Evolutionary conservation across 2,888 invertebrate genomes (phyloP), one percentile per base, ranked within the genome.

Genomic region (Pharmacophagus antenor): DNA sequence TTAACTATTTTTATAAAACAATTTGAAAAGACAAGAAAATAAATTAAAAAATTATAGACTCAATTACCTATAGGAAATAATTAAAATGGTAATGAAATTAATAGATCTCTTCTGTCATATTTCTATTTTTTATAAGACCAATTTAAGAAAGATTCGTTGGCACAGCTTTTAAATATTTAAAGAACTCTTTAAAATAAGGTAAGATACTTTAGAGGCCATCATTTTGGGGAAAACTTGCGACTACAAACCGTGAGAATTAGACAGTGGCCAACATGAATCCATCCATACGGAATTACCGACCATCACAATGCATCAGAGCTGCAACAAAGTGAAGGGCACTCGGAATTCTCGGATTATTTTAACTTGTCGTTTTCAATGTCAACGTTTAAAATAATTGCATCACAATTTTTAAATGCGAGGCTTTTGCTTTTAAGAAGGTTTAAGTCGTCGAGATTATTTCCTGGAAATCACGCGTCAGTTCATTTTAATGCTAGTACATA

Each of bases 311-410:
- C 88, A 88, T 88, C 88, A 88, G 82, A 74, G 77, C 70, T 68
- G 63, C 71, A 73, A 77, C 73, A 76, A 79, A 88, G 89, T 87
- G 89, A 89, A 89, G 89, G 89, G 89, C 87, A 76, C 81, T 80
- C 72, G 81, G 85, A 83, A 84, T 87, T 86, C 88, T 87, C 82
- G 85, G 87, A 89, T 89, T 88, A 89, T 88, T 89, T 88, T 80
- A 85, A 86, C 85, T 88, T 88, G 88, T 88, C 88, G 82, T 87
- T 89, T 90, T 90, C 89, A 90, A 89, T 90, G 89, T 89, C 89
- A 87, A 80, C 87, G 82, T 88, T 90, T 89, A 90, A 89, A 89
- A 89, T 90, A 89, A 90, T 90, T 90, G 88, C 89, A 88, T 89
- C 89, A 90, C 89, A 88, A 85, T 87, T 89, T 88, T 87, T 79